Base-by-base conservation (phyloP, 2,113 vertebrate genomes). In the Rousettus leschenaultii region DNA sequence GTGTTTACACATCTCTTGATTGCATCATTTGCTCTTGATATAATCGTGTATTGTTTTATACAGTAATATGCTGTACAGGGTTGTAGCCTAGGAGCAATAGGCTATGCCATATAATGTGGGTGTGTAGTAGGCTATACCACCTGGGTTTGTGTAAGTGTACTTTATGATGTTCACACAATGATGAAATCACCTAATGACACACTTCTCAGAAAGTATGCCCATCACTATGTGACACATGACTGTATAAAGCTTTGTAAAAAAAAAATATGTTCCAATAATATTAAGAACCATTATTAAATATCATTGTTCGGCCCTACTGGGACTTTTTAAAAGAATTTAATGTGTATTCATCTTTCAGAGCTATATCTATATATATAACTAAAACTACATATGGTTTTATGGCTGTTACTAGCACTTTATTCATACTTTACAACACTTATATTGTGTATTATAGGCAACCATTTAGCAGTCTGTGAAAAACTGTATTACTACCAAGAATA, bases 291-390 rank as follows among this genome's bases (percentile, higher is more conserved):
- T 74, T 70, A 95, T n/a, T 84, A 18, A 65, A 78, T 70, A 84
- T 65, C n/a, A 92, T 84, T 84, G 57, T 90, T 84, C 38, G 92
- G 21, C 51, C 33, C 38, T 57, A 45, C 51, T 79, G 65, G 16
- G 13, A 28, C 65, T 95, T 89, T 66, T 78, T 78, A 3, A 57
- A 96, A 95, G 40, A 92, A 87, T 86, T 83, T 90, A 95, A 84
- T 85, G 59, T 94, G 30, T 79, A 83, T 87, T 92, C 51, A 71
- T 65, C 26, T 77, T 78, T 96, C 53, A 61, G 40, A 94, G 35
- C 21, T 70, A 4, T 79, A 45, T 35, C 12, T 83, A 78, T 63
- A 70, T 86, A 93, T 75, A 93, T 75, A 91, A 40, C 90, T 95
- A 53, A 84, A 93, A 70, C 55, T 78, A 68, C 28, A 92, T 57